These are phyloP conservation scores for Brachionus angularis DNA, from an alignment of 1,140 invertebrate genomes.

Conservation along the genomic window DNA sequence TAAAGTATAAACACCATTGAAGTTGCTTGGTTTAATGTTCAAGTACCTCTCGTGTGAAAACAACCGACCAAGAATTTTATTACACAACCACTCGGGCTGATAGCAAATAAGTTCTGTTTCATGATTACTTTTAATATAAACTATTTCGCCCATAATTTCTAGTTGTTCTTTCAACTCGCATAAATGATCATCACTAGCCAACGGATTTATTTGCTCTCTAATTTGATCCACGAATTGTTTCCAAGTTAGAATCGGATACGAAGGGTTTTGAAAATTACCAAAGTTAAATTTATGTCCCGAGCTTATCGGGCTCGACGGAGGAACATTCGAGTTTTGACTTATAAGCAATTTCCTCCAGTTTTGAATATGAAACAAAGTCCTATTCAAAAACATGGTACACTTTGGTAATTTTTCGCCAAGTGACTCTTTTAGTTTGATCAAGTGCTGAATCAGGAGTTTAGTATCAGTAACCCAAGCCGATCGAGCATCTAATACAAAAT, in stretches of 20 bases:
- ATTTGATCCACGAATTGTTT: conserved; percentile 65
- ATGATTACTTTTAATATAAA: conserved; percentile 60
- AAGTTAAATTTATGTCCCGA: background rate
- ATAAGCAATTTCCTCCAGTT: conserved; percentile 1
- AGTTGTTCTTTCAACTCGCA: conserved; percentile 67
- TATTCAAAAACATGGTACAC: conserved; percentile 18
- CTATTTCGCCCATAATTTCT: conserved; percentile 68
- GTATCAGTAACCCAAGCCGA: conserved; percentile 63
- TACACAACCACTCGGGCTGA: conserved; percentile 70
- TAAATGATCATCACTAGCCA: conserved; percentile 68
- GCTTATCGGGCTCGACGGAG: conserved; percentile 1
- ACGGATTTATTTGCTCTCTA: conserved; percentile 66
- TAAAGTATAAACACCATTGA: background rate
- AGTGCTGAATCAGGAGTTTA: conserved; percentile 62
- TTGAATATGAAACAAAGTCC: conserved; percentile 10
- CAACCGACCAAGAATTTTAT: conserved; percentile 68
- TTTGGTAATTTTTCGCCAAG: background rate
- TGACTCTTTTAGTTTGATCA: conserved; percentile 58
- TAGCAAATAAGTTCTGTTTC: conserved; percentile 69
- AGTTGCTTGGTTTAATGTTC: background rate
- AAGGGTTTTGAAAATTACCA: background rate
- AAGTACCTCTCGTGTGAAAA: conserved; percentile 60
- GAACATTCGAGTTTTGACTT: background rate
- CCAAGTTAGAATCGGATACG: conserved; percentile 65
- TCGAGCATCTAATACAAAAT: conserved; percentile 65